Base-by-base conservation (phyloP, 2,888 invertebrate species). In the Drosophila eohydei region DNA sequence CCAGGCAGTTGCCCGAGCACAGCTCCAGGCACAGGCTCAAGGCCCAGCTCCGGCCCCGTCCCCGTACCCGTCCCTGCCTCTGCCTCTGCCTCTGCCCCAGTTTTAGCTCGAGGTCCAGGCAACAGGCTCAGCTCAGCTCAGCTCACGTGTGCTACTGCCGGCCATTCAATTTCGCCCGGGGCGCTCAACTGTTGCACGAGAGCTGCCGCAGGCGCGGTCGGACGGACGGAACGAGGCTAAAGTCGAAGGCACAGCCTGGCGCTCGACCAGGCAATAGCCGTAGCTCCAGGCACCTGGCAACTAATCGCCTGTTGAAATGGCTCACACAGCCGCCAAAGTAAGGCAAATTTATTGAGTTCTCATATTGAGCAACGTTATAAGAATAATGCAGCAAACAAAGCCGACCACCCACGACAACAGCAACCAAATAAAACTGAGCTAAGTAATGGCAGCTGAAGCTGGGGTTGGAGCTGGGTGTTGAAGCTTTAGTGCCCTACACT, bases 251-350 rank as follows among this genome's bases (percentile, higher is more conserved):
- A 40, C 36, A 54, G 46, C 21, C 59, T 55, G 62, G 8, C 52
- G 56, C 52, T 58, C 21, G 21, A 28, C 28, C 32, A 41, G 38
- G 44, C 52, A 21, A 9, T 14, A 44, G 50, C 16, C 12, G 8
- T 30, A 44, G 28, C 55, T 52, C 26, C 62, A 54, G 74, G 60
- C 69, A 74, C 71, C 86, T 79, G 80, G 69, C 76, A 86, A 83
- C 89, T 89, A 83, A 85, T 87, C 84, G 89, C 87, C 83, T 83
- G 89, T 81, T 85, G 89, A 85, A 85, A 85, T 74, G 81, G 67
- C 78, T 66, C 68, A 46, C 80, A 80, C 76, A 78, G 80, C 61
- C 76, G 62, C 62, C 80, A 76, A 66, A 76, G 59, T 69, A 69
- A 76, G 74, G 78, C 73, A 78, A 88, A 88, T 88, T 90, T 90